phyloP scores from a whole-genome alignment of 2,888 invertebrate species.

The Hetaerina titia region DNA sequence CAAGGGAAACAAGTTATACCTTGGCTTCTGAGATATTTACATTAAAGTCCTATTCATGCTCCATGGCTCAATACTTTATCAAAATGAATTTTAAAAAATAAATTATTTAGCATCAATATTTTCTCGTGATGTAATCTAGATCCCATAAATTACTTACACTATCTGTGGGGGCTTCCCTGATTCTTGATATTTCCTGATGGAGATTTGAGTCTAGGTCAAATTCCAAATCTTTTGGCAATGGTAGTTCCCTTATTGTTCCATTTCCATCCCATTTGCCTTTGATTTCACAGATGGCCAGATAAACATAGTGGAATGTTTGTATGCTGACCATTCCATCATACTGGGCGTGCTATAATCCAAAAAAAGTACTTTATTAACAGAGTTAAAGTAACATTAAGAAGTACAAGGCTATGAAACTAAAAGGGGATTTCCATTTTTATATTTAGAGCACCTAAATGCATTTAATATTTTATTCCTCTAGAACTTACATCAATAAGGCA shows the following conservation, averaged over 20 bases:
- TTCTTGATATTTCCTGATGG: slow-evolving; percentile 76
- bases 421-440: too few species aligned
- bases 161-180: slow-evolving; percentile 75
- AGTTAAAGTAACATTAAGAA: neutral
- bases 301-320: slow-evolving; percentile 74
- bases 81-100: too few species aligned
- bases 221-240: slow-evolving; percentile 76
- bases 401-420: too few species aligned
- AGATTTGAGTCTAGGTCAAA: slow-evolving; percentile 78
- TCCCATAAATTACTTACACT: slow-evolving; percentile 74
- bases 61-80: too few species aligned
- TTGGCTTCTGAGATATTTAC: too few species aligned
- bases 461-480: too few species aligned
- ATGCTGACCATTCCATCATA: slow-evolving; percentile 77
- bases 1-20: too few species aligned
- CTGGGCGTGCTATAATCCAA: slow-evolving; percentile 76
- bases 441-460: too few species aligned
- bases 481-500: too few species aligned
- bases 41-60: too few species aligned
- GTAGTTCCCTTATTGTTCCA: slow-evolving; percentile 70
- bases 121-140: neutral
- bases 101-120: too few species aligned
- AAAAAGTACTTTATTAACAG: slow-evolving; percentile 69
- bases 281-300: slow-evolving; percentile 72
- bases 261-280: slow-evolving; percentile 69